Conservation (phyloP, 2,888 invertebrate genomes). For the Stenichneumon culpator region DNA sequence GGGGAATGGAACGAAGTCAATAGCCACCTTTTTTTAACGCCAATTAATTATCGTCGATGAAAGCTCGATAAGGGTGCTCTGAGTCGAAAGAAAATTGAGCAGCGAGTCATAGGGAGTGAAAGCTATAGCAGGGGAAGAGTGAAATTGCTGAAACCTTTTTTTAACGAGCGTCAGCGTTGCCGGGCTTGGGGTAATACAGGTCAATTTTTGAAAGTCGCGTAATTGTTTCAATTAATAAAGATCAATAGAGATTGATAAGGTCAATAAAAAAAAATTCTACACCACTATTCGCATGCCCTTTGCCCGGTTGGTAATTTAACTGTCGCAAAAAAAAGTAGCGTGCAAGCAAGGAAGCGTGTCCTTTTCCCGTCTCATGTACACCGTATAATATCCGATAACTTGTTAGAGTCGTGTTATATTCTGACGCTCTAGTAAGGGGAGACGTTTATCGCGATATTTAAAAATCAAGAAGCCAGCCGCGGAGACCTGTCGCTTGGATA, state of each 20-base stretch:
- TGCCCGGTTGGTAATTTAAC: neutral
- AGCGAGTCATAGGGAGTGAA: neutral
- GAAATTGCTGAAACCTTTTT: neutral
- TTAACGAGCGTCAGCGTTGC: neutral
- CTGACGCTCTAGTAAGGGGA: conserved; percentile 39
- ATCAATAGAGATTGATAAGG: neutral
- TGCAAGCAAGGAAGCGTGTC: neutral
- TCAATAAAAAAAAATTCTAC: neutral
- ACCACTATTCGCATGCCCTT: neutral
- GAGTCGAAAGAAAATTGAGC: neutral
- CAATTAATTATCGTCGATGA: conserved; percentile 40
- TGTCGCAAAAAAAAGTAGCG: neutral
- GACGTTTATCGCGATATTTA: conserved; percentile 11
- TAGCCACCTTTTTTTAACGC: conserved; percentile 14
- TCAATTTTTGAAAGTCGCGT: neutral
- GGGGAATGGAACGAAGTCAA: neutral
- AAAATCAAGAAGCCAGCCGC: conserved; percentile 14
- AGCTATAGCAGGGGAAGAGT: neutral
- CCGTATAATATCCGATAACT: conserved; percentile 57
- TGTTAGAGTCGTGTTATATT: conserved; percentile 58
- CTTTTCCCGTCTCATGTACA: neutral
- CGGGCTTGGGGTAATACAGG: neutral
- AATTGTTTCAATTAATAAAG: neutral
- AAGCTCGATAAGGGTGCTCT: conserved; percentile 8
- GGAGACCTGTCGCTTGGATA: neutral